Evolutionary conservation across 2,888 invertebrate genomes (phyloP), one percentile per base, ranked within the genome.

Genomic region (Strigamia transsilvanica): DNA sequence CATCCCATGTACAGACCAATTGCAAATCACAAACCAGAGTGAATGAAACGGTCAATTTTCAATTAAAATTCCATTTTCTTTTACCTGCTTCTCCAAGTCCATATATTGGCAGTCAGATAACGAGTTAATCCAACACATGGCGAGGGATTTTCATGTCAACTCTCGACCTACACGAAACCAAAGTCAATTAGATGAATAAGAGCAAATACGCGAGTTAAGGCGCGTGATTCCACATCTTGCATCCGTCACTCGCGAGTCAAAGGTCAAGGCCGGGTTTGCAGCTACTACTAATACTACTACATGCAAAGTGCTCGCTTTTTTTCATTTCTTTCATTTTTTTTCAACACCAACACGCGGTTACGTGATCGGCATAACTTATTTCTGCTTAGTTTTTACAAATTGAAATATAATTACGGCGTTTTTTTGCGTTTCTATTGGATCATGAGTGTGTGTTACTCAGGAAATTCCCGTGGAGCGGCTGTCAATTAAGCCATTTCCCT

Each of bases 401-500:
- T 21, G 7, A 56, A 56, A 56, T n/a, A 46, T 3, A n/a, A 46
- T n/a, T n/a, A 46, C 5, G 46, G 6, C n/a, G 5, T 18, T n/a
- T 18, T 51, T 56, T 56, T n/a, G 46, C 13, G 12, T 73, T 23
- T 32, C 73, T 13, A 73, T 73, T 73, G 12, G 73, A 32, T 73
- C 73, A 73, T 73, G 73, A 73, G 73, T 73, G 73, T 73, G 73
- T 73, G 73, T 10, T n/a, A 12, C 13, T 32, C 73, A 73, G 73
- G 73, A 73, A 73, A 73, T 73, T 73, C 73, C 73, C 73, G 12
- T n/a, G 73, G 73, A 73, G 18, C 18, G n/a, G 56, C 73, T 73
- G 73, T 73, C 73, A 73, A 73, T 73, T 73, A 15, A 73, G n/a
- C 73, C 73, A 73, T 73, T 73, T 73, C 73, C 73, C 73, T 15